Conservation (phyloP, 1,140 invertebrate genomes). For the Reticulitermes speratus region DNA sequence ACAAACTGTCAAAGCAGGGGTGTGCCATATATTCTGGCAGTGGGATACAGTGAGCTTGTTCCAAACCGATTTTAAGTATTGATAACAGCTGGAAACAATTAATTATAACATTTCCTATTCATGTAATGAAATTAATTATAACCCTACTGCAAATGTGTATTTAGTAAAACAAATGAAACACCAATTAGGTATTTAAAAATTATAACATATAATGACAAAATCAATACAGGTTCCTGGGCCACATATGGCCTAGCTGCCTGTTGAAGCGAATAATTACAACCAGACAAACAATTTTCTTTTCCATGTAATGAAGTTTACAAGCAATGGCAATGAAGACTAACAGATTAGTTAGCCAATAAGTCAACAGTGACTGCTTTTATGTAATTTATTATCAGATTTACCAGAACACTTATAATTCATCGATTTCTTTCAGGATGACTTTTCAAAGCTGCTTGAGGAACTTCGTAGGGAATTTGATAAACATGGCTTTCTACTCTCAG, state of each 20-base stretch:
- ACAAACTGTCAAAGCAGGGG: no score
- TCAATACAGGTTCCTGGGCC: neutral
- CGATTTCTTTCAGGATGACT: constrained; percentile 38
- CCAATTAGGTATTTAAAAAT: no score
- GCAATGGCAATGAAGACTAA: neutral
- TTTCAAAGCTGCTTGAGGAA: constrained; percentile 50
- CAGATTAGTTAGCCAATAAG: neutral
- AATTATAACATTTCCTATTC: no score
- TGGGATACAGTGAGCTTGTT: no score
- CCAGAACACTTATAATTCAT: constrained; percentile 29
- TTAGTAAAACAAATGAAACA: no score
- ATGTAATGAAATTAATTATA: no score
- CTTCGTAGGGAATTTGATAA: constrained; percentile 50
- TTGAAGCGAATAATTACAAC: neutral
- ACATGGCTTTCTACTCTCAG: constrained; percentile 51
- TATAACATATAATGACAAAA: no score
- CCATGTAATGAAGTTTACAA: neutral
- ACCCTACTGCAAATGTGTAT: no score
- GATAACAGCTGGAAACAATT: no score
- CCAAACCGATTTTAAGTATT: no score
- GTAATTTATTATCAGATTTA: neutral
- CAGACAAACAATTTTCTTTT: neutral
- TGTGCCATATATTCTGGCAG: no score
- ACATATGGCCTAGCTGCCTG: neutral
- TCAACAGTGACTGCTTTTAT: neutral